These are phyloP conservation scores for Unio delphinus DNA, from an alignment of 2,888 invertebrate genomes.

Conservation along the genomic window DNA sequence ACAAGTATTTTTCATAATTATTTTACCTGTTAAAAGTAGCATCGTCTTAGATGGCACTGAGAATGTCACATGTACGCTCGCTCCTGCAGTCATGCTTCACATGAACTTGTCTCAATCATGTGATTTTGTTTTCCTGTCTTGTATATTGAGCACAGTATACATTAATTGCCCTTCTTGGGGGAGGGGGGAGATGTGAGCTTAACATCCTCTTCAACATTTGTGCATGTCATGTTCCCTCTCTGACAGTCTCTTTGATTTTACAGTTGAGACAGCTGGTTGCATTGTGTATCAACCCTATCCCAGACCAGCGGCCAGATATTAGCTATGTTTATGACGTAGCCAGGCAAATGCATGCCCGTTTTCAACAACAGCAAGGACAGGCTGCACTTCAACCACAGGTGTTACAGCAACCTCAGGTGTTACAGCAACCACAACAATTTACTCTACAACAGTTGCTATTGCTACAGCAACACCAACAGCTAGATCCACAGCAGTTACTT, in stretches of 20 bases:
- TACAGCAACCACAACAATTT: slow-evolving; percentile 19
- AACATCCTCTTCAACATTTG: too few relatives aligned
- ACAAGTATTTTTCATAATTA: too few relatives aligned
- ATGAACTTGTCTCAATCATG: too few relatives aligned
- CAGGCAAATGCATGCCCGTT: slow-evolving; percentile 68
- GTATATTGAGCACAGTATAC: too few relatives aligned
- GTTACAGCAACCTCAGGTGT: slow-evolving; percentile 27
- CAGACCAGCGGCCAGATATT: slow-evolving; percentile 74
- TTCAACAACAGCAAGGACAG: slow-evolving; percentile 28
- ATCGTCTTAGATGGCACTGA: too few relatives aligned
- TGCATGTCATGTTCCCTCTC: neutral
- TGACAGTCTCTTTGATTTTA: slow-evolving; percentile 26
- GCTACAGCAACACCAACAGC: slow-evolving; percentile 24
- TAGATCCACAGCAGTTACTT: slow-evolving; percentile 32
- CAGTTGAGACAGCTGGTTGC: slow-evolving; percentile 74
- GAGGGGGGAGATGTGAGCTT: too few relatives aligned
- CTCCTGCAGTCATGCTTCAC: too few relatives aligned
- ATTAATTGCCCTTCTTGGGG: too few relatives aligned
- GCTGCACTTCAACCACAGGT: slow-evolving; percentile 20
- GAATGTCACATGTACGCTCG: too few relatives aligned
- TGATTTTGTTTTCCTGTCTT: too few relatives aligned
- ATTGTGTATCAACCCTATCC: slow-evolving; percentile 74
- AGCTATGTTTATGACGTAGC: slow-evolving; percentile 73
- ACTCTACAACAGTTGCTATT: slow-evolving; percentile 11
- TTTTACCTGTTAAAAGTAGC: too few relatives aligned